Base-by-base conservation (phyloP, 1,140 invertebrate species). In the Drosophila funebris region DNA sequence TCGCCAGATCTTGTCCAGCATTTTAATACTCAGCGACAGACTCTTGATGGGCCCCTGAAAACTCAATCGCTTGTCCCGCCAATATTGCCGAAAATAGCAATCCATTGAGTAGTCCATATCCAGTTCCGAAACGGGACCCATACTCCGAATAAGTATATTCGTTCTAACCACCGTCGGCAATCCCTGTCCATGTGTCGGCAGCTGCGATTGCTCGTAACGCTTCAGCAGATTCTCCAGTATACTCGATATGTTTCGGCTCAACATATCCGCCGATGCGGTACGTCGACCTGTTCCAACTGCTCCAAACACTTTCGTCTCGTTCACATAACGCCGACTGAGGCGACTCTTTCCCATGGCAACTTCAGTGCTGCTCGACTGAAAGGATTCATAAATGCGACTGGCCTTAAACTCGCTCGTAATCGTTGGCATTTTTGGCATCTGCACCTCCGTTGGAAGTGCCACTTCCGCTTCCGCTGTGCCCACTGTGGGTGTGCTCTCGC, bases 31-130 rank as follows among this genome's bases (percentile, higher is more conserved):
- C 1, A 98, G 93, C 27, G 96, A 97, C 20, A 97, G 91, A 11
- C 95, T 96, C 76, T 96, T 95, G 78, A 95, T 96, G 13, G 96
- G 96, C 3, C 96, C 96, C 46, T 95, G 92, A 85, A 97, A 98
- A 56, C 96, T 96, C 0, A 98, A 92, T 1, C 97, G 93, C 20
- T 95, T 94, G 91, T 98, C 97, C 7, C 95, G 93, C 97, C 97
- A 97, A 73, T 96, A 96, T 91, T 98, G 97, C 6, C 98, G 94
- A 90, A 99, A 98, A 91, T 99, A 99, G 91, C 97, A 98, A 87
- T 99, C 97, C 96, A 99, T 98, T 3, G 97, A 98, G 89, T 98
- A 99, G 90, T 97, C 97, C 97, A 98, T 98, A 82, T 98, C 97
- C n/a, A 97, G 93, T 92, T 99, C 97, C 0, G 97, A 98, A 18